Base-by-base conservation (phyloP, 2,888 invertebrate species). In the Chrysina gloriosa region DNA sequence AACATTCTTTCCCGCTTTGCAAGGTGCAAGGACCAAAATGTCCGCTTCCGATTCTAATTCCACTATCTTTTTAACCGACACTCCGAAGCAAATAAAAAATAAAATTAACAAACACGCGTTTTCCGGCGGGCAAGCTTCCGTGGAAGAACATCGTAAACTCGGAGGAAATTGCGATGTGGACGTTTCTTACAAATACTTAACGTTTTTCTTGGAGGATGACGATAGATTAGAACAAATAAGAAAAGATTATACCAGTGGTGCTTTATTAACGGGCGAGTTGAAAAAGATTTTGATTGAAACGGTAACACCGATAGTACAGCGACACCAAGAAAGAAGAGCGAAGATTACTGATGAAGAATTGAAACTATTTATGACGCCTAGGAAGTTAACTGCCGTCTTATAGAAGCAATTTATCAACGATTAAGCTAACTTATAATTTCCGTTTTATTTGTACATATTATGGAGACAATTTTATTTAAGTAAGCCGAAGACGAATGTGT, bases 11-110 rank as follows among this genome's bases (percentile, higher is more conserved):
- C 92, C 74, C 83, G 91, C 70, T 21, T 31, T 75, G 50, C 98
- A 98, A 84, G 99, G 99, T 0, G 95, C 98, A 0, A 93, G 95
- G 80, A 95, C 96, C 19, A 99, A 99, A 85, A 99, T 99, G 99
- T 97, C 97, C 6, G 95, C 98, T 9, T 97, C 97, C 76, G 97
- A 98, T 77, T 87, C 89, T 2, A 97, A 94, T 80, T 93, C 97
- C 0, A 95, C 98, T 0, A 93, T 99, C 74, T 98, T 92, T 83
- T 85, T 99, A n/a, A 96, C 92, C 2, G 99, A 99, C 78, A 95
- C 96, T 0, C 87, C 96, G 0, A 97, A 97, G 76, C 95, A 97
- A 83, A 92, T 99, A 70, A 98, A 97, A 82, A 97, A 92, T 78
- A 99, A 99, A 89, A 92, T 95, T 64, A 94, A 94, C 77, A 98